These are phyloP conservation scores for Lepisosteus oculatus DNA, from an alignment of 2,113 vertebrate species.

Conservation along the genomic window DNA sequence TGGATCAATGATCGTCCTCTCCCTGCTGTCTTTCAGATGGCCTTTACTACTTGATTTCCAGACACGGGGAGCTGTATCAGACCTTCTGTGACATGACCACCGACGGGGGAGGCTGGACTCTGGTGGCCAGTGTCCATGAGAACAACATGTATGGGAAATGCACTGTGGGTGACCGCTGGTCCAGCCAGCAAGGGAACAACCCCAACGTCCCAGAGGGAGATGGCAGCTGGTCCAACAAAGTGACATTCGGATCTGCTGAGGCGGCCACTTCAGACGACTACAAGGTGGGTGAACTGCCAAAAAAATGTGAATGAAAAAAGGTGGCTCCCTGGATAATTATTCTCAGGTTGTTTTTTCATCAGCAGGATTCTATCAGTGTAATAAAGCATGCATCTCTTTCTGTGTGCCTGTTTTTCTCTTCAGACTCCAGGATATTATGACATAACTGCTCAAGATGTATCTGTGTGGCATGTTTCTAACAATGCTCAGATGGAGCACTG, in stretches of 20 bases:
- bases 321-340: too few relatives aligned
- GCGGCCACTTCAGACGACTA: constrained; percentile 54
- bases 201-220: constrained; percentile 41
- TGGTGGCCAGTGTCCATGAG: constrained; percentile 60
- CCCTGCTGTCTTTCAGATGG: constrained; percentile 37
- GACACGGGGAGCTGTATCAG: constrained; percentile 38
- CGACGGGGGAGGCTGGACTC: constrained; percentile 52
- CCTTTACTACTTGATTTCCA: constrained; percentile 25
- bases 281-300: constrained; percentile 39
- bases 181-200: constrained; percentile 53
- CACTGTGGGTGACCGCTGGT: constrained; percentile 46
- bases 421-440: constrained; percentile 44
- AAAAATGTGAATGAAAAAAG: too few relatives aligned
- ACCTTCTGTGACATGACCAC: constrained; percentile 65
- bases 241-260: constrained; percentile 50
- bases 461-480: constrained; percentile 42
- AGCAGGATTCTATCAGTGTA: too few relatives aligned
- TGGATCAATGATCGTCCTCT: background rate
- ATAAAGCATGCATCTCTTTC: background rate
- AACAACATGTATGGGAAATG: constrained; percentile 54
- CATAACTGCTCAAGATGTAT: constrained; percentile 28
- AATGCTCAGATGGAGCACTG: constrained; percentile 22
- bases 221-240: constrained; percentile 48
- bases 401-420: background rate
- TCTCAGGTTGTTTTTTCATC: too few relatives aligned